Evolutionary conservation across 2,888 invertebrate genomes (phyloP).

Genomic region (Yponomeuta malinellus): DNA sequence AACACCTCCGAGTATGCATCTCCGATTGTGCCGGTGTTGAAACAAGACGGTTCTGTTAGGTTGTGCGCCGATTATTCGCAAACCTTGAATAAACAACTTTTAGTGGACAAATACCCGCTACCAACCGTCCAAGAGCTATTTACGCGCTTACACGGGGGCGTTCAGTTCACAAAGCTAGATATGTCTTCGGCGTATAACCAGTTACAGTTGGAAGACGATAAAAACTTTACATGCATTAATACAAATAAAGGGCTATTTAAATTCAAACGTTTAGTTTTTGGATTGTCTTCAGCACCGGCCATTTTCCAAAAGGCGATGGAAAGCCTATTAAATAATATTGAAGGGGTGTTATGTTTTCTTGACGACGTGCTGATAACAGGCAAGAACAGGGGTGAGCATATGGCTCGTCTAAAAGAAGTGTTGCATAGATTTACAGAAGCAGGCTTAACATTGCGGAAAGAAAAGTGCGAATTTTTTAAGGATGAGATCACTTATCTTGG

Average conservation of each 20-base stretch:
- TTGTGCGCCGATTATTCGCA: slow-evolving; percentile 3
- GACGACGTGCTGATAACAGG: slow-evolving; percentile 21
- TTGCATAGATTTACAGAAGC: slow-evolving; percentile 6
- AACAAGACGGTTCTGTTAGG: no score
- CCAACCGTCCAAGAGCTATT: slow-evolving; percentile 15
- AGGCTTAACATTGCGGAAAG: no score
- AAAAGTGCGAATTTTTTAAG: no score
- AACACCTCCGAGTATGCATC: slow-evolving; percentile 18
- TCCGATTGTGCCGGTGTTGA: no score
- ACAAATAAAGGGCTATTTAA: slow-evolving; percentile 20
- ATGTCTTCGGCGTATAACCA: slow-evolving; percentile 19
- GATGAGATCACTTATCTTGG: no score
- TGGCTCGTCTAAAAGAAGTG: slow-evolving; percentile 1
- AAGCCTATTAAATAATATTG: slow-evolving; percentile 12
- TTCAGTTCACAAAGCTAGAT: slow-evolving; percentile 19
- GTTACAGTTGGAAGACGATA: slow-evolving; percentile 16
- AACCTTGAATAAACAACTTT: slow-evolving; percentile 18
- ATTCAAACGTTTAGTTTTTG: slow-evolving; percentile 19
- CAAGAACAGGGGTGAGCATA: background rate
- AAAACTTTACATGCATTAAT: slow-evolving; percentile 18
- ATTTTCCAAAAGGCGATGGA: slow-evolving; percentile 21
- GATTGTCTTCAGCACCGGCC: slow-evolving; percentile 18
- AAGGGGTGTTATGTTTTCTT: slow-evolving; percentile 16
- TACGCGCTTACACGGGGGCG: slow-evolving; percentile 17
- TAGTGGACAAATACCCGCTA: slow-evolving; percentile 16